A percentile compares a stretch with the other conserved stretches of the same genome.
Conservation (phyloP, 2,113 vertebrate genomes). For the Cisticola juncidis region DNA sequence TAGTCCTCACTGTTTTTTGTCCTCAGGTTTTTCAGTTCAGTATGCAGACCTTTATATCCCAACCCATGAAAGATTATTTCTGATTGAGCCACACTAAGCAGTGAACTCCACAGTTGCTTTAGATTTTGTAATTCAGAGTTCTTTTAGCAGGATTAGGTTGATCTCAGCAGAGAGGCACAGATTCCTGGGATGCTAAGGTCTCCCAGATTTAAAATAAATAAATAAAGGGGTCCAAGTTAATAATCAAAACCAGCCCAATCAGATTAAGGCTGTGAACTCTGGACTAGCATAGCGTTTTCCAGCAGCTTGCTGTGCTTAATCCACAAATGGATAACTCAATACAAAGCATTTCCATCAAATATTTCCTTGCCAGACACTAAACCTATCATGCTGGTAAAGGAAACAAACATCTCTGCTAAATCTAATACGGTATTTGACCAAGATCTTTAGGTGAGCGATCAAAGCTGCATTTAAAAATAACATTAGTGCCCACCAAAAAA, state of each 20-base stretch:
- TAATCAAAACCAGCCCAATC: constrained; percentile 59
- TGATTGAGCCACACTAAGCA: constrained; percentile 21
- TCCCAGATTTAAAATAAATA: constrained; percentile 56
- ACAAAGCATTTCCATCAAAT: constrained; percentile 41
- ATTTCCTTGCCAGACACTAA: constrained; percentile 48
- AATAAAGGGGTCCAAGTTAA: constrained; percentile 55
- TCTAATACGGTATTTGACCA: constrained; percentile 25
- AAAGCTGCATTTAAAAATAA: neutral
- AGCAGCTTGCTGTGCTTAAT: constrained; percentile 51
- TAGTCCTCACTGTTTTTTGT: neutral
- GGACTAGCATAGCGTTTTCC: constrained; percentile 23
- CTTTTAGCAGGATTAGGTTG: constrained; percentile 55
- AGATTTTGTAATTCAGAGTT: constrained; percentile 53
- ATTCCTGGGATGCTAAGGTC: constrained; percentile 55
- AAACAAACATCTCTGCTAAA: constrained; percentile 33
- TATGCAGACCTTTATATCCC: neutral
- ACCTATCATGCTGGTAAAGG: constrained; percentile 29
- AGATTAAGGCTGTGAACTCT: constrained; percentile 67
- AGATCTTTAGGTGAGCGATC: neutral
- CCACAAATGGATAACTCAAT: constrained; percentile 26
- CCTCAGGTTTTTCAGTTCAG: neutral
- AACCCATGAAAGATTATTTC: neutral
- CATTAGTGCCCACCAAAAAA: neutral
- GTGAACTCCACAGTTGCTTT: constrained; percentile 29
- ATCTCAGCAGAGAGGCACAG: constrained; percentile 44